These are phyloP conservation scores for Trypoxylus dichotomus DNA, from an alignment of 1,140 invertebrate species.

Conservation along the genomic window DNA sequence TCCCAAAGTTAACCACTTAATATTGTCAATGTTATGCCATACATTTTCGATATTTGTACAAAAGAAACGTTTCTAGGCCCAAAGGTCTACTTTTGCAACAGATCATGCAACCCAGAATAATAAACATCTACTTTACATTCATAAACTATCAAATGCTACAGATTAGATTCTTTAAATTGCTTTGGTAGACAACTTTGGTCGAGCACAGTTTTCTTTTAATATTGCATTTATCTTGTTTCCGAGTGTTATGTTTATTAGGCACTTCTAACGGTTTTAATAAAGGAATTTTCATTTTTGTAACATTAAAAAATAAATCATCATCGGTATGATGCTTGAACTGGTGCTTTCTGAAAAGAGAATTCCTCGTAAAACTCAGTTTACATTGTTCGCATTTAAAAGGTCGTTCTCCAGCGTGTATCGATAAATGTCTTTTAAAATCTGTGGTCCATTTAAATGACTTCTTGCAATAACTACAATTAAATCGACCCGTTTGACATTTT, in stretches of 20 bases:
- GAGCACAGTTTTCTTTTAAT: slow-evolving; percentile 31
- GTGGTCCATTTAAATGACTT: slow-evolving; percentile 53
- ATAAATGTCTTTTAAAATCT: slow-evolving; percentile 46
- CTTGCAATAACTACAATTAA: slow-evolving; percentile 46
- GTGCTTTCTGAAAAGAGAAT: slow-evolving; percentile 53
- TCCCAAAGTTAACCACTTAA: no score
- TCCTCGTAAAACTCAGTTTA: slow-evolving; percentile 44
- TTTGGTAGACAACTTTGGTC: slow-evolving; percentile 31
- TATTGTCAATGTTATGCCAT: no score
- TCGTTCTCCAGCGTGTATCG: slow-evolving; percentile 35
- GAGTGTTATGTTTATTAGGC: slow-evolving; percentile 29
- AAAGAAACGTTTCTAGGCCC: no score
- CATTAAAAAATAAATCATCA: neutral
- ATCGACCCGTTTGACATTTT: slow-evolving; percentile 40
- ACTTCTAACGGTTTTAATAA: slow-evolving; percentile 30
- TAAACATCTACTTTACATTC: neutral
- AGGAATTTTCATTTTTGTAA: slow-evolving; percentile 29
- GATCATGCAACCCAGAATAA: neutral
- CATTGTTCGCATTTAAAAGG: slow-evolving; percentile 36
- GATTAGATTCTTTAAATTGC: slow-evolving; percentile 27
- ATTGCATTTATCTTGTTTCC: slow-evolving; percentile 36
- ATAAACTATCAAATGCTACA: slow-evolving; percentile 14
- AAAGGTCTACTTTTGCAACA: no score
- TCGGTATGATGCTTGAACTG: slow-evolving; percentile 42
- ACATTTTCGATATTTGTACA: no score